Evolutionary conservation across 2,888 invertebrate species (phyloP), one percentile per base, ranked within the genome.

Genomic region (Stenodera caucasica): DNA sequence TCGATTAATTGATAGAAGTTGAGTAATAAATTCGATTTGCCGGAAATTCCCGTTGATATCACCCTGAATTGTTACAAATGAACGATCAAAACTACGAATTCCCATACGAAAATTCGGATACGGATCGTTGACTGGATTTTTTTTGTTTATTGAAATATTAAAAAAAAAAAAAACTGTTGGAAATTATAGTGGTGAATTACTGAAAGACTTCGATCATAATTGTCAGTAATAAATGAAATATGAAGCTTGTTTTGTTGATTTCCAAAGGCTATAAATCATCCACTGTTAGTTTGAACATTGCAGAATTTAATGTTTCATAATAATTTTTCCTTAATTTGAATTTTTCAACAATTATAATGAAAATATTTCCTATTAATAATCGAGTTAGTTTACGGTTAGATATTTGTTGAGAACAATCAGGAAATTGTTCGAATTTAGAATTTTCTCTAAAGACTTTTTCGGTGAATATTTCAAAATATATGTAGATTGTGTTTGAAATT

Each of bases 1-100:
- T 15, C 14, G 2, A 15, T n/a, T 14, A 9, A 9, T 11, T 45
- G 12, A 11, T 45, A n/a, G 5, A 21, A 18, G 55, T 58, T 64
- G 53, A 62, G 66, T 63, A 70, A 73, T 73, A 74, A 76, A 74
- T 75, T 73, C 70, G 69, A 71, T 71, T n/a, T 72, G 70, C 73
- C 75, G 75, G 76, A 75, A 73, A 74, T 74, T 72, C 72, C 72
- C 71, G 70, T 74, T 75, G 75, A 74, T 75, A 72, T 73, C 71
- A 45, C 45, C 70, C 66, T 70, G 69, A 72, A 73, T 68, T 67
- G 65, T 67, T 40, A 18, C 67, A 67, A 66, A 68, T 68, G 69
- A 69, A 67, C 70, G 67, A 72, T 68, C 60, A 70, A 66, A 67
- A 63, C 40, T 63, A 60, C 52, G 37, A 62, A 70, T 70, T 70